These are phyloP conservation scores for Ditula angustiorana DNA, from an alignment of 2,888 invertebrate genomes.

Conservation along the genomic window DNA sequence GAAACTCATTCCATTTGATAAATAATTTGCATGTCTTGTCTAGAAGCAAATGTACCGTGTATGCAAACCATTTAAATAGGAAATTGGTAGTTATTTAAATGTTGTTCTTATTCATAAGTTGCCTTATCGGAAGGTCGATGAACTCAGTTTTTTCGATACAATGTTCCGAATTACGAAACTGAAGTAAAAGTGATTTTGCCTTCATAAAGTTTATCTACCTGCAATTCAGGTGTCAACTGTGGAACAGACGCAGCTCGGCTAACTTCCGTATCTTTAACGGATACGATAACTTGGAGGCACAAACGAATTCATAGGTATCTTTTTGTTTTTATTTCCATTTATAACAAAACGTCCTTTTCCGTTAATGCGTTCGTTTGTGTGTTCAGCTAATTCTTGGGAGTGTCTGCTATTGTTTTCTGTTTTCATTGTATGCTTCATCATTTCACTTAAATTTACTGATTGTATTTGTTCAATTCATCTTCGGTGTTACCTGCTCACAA, in stretches of 20 bases:
- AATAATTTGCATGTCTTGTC: too few relatives aligned
- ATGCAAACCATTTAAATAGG: not conserved
- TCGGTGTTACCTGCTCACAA: not conserved
- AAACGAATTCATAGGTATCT: conserved; percentile 36
- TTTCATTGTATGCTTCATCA: not conserved
- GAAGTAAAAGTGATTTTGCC: conserved; percentile 36
- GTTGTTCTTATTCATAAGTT: too few relatives aligned
- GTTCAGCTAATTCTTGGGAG: conserved; percentile 32
- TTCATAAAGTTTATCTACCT: conserved; percentile 24
- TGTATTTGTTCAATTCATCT: not conserved
- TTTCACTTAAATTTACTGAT: not conserved
- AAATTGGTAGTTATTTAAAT: not conserved
- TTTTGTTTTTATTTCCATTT: conserved; percentile 3
- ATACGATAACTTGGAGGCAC: conserved; percentile 39
- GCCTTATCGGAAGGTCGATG: conserved; percentile 10
- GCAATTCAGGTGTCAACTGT: conserved; percentile 35
- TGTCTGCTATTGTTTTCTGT: not conserved
- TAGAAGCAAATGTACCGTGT: too few relatives aligned
- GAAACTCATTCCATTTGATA: too few relatives aligned
- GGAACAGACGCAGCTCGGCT: conserved; percentile 15
- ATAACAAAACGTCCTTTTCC: not conserved
- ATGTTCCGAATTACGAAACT: conserved; percentile 26
- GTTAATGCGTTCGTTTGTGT: conserved; percentile 32
- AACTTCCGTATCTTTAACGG: conserved; percentile 35
- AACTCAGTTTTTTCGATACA: conserved; percentile 12